Conservation (phyloP, 2,888 invertebrate species). For the Sinhomidia bicolor region DNA sequence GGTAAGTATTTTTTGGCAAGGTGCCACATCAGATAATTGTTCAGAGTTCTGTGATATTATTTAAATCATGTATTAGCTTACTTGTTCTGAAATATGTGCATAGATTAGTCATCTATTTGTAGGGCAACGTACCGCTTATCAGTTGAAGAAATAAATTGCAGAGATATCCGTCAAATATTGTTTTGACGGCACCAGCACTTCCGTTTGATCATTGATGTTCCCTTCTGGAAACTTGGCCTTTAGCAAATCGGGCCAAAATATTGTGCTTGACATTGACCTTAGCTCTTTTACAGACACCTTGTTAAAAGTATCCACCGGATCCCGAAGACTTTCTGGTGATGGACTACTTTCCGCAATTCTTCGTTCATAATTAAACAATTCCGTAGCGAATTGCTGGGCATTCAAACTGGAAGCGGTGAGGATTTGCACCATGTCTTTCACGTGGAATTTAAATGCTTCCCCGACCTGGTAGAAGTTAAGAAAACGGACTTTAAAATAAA, state of each 20-base stretch:
- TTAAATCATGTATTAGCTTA: background rate
- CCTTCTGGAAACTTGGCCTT: slow-evolving; percentile 83
- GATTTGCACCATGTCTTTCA: slow-evolving; percentile 83
- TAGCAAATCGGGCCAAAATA: slow-evolving; percentile 82
- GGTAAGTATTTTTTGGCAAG: slow-evolving; percentile 84
- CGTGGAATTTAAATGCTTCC: slow-evolving; percentile 83
- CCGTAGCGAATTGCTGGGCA: slow-evolving; percentile 83
- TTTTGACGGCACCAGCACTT: slow-evolving; percentile 83
- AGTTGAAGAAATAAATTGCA: slow-evolving; percentile 83
- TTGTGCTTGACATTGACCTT: slow-evolving; percentile 82
- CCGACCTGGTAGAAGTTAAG: too few species aligned
- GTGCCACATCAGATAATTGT: slow-evolving; percentile 85
- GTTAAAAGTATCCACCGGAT: slow-evolving; percentile 82
- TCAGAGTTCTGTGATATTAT: slow-evolving; percentile 82
- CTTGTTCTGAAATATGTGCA: background rate
- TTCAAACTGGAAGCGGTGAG: slow-evolving; percentile 82
- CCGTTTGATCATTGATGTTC: slow-evolving; percentile 83
- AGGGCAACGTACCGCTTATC: slow-evolving; percentile 81
- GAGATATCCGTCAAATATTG: slow-evolving; percentile 84
- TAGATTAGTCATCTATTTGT: background rate
- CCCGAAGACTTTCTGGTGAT: slow-evolving; percentile 73
- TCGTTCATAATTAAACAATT: slow-evolving; percentile 84
- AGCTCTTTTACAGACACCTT: slow-evolving; percentile 82
- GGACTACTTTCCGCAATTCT: slow-evolving; percentile 84
- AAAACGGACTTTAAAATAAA: too few species aligned